phyloP scores from a whole-genome alignment of 2,113 vertebrate genomes.

The Sturnus vulgaris region DNA sequence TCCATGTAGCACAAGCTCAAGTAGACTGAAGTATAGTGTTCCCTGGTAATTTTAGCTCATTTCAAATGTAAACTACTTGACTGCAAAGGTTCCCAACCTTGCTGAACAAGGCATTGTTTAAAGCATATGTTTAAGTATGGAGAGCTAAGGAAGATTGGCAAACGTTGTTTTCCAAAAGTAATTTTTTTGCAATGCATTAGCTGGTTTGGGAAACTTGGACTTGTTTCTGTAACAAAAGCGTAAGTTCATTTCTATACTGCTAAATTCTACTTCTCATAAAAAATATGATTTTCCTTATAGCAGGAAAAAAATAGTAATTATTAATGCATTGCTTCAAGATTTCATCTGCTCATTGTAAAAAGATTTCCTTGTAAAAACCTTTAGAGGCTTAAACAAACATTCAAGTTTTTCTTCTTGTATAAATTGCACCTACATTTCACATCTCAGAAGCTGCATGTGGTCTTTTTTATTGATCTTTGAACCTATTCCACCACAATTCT shows the following conservation, averaged over 20 bases:
- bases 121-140: not conserved
- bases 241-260: not conserved
- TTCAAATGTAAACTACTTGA: not conserved
- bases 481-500: not conserved
- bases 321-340: conserved; percentile 6
- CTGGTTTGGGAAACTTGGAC: not conserved
- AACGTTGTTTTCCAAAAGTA: not conserved
- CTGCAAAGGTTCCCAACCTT: not conserved
- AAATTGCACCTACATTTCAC: not conserved
- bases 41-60: not conserved
- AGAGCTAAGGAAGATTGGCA: not conserved
- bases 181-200: not conserved
- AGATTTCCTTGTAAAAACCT: not conserved
- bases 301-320: not conserved
- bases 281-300: not conserved
- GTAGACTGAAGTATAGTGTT: not conserved
- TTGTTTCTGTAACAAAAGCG: not conserved
- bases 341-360: not conserved
- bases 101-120: not conserved
- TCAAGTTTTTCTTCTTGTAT: not conserved
- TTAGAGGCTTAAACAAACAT: not conserved
- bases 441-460: not conserved
- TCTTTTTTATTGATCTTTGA: not conserved
- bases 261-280: not conserved
- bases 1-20: not conserved